Conservation (phyloP, 2,888 invertebrate genomes). For the Hirtodrosophila cameraria region DNA sequence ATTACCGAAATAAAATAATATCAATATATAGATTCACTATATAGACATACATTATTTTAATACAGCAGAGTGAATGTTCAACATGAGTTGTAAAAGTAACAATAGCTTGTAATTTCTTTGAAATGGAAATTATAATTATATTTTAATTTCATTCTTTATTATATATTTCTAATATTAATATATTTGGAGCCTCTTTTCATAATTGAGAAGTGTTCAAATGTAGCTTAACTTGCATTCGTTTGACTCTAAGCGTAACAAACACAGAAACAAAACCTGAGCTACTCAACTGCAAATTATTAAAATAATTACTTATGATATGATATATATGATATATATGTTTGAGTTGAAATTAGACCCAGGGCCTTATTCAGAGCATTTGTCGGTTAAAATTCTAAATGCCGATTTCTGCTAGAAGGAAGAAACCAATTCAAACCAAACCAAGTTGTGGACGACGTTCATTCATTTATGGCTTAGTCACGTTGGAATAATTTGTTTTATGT, state of each 20-base stretch:
- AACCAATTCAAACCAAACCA: slow-evolving; percentile 45
- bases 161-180: too few species aligned
- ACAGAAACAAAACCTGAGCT: background rate
- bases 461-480: slow-evolving; percentile 85
- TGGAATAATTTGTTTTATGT: slow-evolving; percentile 85
- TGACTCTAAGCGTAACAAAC: background rate
- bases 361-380: slow-evolving; percentile 57
- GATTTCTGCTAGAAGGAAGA: slow-evolving; percentile 32
- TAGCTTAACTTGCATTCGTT: too few species aligned
- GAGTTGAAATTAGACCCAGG: slow-evolving; percentile 43
- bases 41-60: too few species aligned
- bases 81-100: too few species aligned
- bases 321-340: slow-evolving; percentile 9
- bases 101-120: too few species aligned
- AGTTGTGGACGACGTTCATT: slow-evolving; percentile 69
- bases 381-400: slow-evolving; percentile 40
- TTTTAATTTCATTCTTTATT: too few species aligned
- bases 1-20: too few species aligned
- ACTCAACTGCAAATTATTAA: background rate
- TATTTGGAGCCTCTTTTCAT: too few species aligned
- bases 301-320: slow-evolving; percentile 14
- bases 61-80: too few species aligned
- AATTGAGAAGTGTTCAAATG: too few species aligned
- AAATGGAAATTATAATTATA: too few species aligned
- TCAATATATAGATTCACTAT: too few species aligned